Evolutionary conservation across 2,888 invertebrate species (phyloP), one percentile per base, ranked within the genome.

Genomic region (Drosophila putrida): DNA sequence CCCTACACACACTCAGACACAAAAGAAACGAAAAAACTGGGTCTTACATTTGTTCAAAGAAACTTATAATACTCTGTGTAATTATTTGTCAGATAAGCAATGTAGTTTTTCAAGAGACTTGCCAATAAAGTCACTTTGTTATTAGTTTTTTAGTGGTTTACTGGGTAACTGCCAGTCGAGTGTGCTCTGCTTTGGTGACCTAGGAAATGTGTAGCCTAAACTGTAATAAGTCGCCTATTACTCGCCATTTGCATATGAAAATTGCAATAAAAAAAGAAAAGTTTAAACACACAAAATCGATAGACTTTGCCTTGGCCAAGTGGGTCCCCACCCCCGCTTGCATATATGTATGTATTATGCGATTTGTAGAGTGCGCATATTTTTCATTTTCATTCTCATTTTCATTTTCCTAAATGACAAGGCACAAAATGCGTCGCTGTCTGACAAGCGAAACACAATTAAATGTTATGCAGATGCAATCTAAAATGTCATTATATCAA

Each of bases 391-490:
- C 61, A 66, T 62, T 62, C 46, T 53, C 60, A 51, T 75, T 74
- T 69, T 68, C 59, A 66, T 74, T 88, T 80, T 77, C 72, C 73
- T 59, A 76, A 82, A 87, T 90, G 89, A 87, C 89, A 80, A 67
- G 87, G 89, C 83, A 83, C 66, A 83, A 89, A 89, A 87, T 84
- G 82, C 86, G 82, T 85, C 39, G 59, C 63, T 64, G 79, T 78
- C 79, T 81, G 82, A 80, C 89, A 89, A 78, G 86, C 86, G n/a
- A 80, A 79, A 89, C 89, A 89, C 88, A 89, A 90, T 90, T 83
- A 89, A 89, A 89, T 89, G 87, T 88, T 90, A 90, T 90, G 90
- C 90, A 90, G 89, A 90, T 89, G 90, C 90, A 90, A 87, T 90
- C 90, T 80, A 90, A 87, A 88, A 89, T 90, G 90, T 90, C 89